A percentile compares a stretch with the other conserved stretches of the same genome.
phyloP scores from a whole-genome alignment of 2,797 vertebrate species.

The Oryzias dopingdopingensis region DNA sequence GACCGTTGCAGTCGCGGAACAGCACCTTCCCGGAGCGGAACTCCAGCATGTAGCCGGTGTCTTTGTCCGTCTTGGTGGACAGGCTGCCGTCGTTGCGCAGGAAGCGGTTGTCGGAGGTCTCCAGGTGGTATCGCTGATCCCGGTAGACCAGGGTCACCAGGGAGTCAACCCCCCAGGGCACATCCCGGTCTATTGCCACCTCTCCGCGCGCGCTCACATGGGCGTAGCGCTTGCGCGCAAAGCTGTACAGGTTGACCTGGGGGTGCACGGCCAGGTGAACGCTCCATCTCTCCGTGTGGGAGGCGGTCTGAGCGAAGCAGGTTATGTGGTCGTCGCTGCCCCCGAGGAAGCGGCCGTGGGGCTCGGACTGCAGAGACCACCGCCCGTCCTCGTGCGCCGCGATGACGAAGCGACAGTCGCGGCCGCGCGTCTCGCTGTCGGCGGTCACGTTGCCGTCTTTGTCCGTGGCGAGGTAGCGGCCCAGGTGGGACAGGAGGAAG shows the following conservation, averaged over 20 bases:
- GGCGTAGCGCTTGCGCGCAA: constrained; percentile 90
- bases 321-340: constrained; percentile 91
- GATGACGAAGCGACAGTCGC: constrained; percentile 88
- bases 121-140: constrained; percentile 90
- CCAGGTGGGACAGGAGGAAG: constrained; percentile 91
- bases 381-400: constrained; percentile 86
- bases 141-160: constrained; percentile 92
- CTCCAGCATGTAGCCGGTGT: constrained; percentile 89
- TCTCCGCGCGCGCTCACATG: constrained; percentile 81
- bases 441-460: constrained; percentile 92
- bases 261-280: constrained; percentile 95
- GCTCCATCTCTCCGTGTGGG: constrained; percentile 87
- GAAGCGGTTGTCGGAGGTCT: constrained; percentile 90
- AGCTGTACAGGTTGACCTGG: constrained; percentile 89
- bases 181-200: constrained; percentile 87
- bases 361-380: constrained; percentile 94
- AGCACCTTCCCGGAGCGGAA: constrained; percentile 92
- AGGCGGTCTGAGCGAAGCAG: constrained; percentile 86
- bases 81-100: constrained; percentile 85
- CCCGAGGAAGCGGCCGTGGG: constrained; percentile 87
- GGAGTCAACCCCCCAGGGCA: constrained; percentile 94
- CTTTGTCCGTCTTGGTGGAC: constrained; percentile 73
- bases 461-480: constrained; percentile 93
- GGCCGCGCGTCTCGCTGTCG: constrained; percentile 82
- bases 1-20: constrained; percentile 87